phyloP scores from a whole-genome alignment of 2,888 invertebrate species.

The Andrena haemorrhoa region DNA sequence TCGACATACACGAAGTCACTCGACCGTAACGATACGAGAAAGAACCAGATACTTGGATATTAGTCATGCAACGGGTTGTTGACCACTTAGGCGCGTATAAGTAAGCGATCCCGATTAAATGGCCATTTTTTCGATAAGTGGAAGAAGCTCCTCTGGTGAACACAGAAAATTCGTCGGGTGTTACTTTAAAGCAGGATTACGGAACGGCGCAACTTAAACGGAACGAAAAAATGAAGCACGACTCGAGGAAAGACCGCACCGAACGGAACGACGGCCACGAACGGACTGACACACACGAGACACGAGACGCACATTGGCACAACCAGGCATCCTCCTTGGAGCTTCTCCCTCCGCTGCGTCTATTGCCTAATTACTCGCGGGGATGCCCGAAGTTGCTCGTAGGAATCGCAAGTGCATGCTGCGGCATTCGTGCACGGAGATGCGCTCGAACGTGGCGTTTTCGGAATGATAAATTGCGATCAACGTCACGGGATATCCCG shows the following conservation, averaged over 20 bases:
- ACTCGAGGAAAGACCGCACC: neutral
- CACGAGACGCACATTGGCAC: neutral
- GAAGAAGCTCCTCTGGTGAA: neutral
- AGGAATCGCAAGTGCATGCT: no score
- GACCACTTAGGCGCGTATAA: neutral
- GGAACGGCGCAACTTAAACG: neutral
- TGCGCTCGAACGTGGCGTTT: neutral
- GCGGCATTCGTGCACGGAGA: neutral
- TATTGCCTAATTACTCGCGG: conserved; percentile 24
- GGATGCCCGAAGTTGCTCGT: conserved; percentile 21
- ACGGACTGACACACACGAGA: conserved; percentile 10
- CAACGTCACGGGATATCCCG: conserved; percentile 19
- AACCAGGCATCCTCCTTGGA: conserved; percentile 17
- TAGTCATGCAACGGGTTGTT: conserved; percentile 2
- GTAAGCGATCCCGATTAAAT: neutral
- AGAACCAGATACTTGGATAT: neutral
- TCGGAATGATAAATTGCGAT: neutral
- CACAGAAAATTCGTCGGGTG: neutral
- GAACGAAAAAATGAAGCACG: conserved; percentile 7
- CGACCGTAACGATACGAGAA: neutral
- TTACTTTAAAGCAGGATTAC: conserved; percentile 19
- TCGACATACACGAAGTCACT: neutral
- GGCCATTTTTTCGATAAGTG: neutral
- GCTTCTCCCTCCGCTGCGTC: conserved; percentile 5
- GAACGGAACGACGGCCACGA: neutral